These are phyloP conservation scores for Ranitomeya variabilis DNA, from an alignment of 2,113 vertebrate genomes.

Conservation along the genomic window DNA sequence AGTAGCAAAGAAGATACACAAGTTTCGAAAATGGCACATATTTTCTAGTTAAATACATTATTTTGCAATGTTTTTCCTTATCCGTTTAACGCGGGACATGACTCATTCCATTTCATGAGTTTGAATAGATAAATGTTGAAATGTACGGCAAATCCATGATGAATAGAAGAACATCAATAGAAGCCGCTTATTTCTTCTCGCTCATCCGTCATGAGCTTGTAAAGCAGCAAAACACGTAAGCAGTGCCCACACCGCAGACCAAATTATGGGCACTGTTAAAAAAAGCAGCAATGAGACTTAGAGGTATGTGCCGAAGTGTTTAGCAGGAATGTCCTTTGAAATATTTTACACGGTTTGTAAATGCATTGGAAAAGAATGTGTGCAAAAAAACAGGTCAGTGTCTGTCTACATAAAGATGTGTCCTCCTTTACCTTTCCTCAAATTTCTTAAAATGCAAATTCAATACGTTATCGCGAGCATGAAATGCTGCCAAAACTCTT, in stretches of 20 bases:
- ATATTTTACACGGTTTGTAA: slow-evolving; percentile 36
- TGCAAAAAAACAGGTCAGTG: slow-evolving; percentile 1
- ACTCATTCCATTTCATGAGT: background rate
- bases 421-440: too few species aligned
- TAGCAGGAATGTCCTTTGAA: slow-evolving; percentile 76
- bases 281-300: slow-evolving; percentile 64
- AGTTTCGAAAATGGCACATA: background rate
- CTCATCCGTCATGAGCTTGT: slow-evolving; percentile 58
- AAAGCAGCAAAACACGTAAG: slow-evolving; percentile 31
- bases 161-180: background rate
- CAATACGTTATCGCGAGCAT: too few species aligned
- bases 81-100: background rate
- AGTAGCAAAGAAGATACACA: background rate
- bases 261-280: slow-evolving; percentile 56
- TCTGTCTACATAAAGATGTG: background rate
- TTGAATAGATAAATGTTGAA: background rate
- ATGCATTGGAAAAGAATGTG: slow-evolving; percentile 49
- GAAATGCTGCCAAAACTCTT: too few species aligned
- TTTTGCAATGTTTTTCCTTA: background rate
- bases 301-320: slow-evolving; percentile 65
- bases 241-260: slow-evolving; percentile 50
- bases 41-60: background rate
- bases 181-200: background rate
- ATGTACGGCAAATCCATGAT: background rate
- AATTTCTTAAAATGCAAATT: too few species aligned